Evolutionary conservation across 2,113 vertebrate species (phyloP).

Genomic region (Caloenas nicobarica): DNA sequence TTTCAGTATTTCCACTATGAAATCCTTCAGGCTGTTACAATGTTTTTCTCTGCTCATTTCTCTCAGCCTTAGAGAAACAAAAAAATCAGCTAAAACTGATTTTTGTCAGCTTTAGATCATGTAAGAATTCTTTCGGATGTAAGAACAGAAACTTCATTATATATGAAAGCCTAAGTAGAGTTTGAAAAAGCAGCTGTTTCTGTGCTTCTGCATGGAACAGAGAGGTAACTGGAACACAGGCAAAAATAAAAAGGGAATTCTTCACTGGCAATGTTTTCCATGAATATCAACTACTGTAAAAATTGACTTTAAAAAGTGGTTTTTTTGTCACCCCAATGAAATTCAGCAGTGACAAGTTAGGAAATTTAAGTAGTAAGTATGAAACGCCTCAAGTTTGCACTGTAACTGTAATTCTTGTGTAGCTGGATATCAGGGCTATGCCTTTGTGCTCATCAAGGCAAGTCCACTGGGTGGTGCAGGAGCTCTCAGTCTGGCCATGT

Average conservation of each 20-base stretch:
- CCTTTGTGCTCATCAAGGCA: not conserved
- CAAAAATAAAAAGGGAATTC: not conserved
- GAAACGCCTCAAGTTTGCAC: not conserved
- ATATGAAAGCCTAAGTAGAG: not conserved
- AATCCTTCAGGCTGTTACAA: not conserved
- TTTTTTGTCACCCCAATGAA: not conserved
- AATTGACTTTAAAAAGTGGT: not conserved
- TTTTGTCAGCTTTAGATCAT: not conserved
- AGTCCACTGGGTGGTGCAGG: not conserved
- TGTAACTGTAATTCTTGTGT: not conserved
- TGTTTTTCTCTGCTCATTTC: not conserved
- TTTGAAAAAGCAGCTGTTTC: not conserved
- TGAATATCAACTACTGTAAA: not conserved
- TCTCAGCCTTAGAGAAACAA: not conserved
- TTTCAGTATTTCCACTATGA: not conserved
- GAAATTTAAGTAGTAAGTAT: not conserved
- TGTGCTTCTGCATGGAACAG: not conserved
- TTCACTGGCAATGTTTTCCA: not conserved
- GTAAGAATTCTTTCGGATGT: not conserved
- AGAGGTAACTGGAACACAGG: not conserved
- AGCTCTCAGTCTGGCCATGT: not conserved
- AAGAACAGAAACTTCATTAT: not conserved
- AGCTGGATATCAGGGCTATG: not conserved
- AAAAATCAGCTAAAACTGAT: not conserved
- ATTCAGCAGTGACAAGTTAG: not conserved